Evolutionary conservation across 2,113 vertebrate genomes (phyloP).

Genomic region (Plectropomus leopardus): DNA sequence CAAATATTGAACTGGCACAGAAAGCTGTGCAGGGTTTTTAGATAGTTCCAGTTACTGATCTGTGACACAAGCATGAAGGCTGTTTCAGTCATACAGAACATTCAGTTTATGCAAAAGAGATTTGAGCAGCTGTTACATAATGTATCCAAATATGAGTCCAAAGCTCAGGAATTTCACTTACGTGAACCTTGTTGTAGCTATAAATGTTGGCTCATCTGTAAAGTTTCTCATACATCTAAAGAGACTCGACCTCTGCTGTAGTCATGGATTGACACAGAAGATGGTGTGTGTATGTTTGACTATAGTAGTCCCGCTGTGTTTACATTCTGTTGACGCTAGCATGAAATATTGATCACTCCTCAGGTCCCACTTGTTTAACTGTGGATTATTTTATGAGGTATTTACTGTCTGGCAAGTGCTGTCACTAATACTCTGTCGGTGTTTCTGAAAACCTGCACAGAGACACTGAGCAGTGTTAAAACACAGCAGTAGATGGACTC

Average conservation of each 20-base stretch:
- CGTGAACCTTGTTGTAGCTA: not conserved
- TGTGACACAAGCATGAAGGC: constrained; percentile 46
- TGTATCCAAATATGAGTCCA: not conserved
- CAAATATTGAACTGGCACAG: constrained; percentile 48
- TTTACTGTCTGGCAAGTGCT: constrained; percentile 31
- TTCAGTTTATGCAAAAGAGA: constrained; percentile 32
- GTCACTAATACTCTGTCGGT: not conserved
- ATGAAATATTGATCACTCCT: constrained; percentile 47
- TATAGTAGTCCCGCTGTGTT: constrained; percentile 4
- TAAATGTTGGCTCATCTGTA: not conserved
- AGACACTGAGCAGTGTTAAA: constrained; percentile 11
- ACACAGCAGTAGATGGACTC: constrained; percentile 7
- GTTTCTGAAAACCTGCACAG: not conserved
- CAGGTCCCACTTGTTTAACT: constrained; percentile 41
- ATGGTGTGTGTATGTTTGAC: not conserved
- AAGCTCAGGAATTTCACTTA: not conserved
- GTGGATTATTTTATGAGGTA: constrained; percentile 43
- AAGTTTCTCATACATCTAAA: not conserved
- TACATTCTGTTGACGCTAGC: constrained; percentile 29
- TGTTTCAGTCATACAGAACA: constrained; percentile 37
- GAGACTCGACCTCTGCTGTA: not conserved
- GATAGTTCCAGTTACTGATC: constrained; percentile 57
- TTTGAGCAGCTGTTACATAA: constrained; percentile 18
- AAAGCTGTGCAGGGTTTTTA: constrained; percentile 42
- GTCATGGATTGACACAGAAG: not conserved